Evolutionary conservation across 2,113 vertebrate genomes (phyloP).

Genomic region (Phrynosoma blainvillii): DNA sequence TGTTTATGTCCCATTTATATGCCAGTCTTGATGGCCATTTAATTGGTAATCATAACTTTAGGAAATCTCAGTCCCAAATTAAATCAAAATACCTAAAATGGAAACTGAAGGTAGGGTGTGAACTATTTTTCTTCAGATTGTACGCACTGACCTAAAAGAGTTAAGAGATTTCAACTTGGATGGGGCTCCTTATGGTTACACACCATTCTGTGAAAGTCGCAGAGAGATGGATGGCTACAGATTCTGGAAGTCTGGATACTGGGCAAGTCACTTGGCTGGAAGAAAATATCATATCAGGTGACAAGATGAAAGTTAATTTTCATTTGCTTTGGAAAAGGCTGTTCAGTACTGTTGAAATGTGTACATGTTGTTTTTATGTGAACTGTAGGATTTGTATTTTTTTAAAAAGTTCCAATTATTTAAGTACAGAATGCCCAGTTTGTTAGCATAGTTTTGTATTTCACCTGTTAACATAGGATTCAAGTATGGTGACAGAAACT

Average conservation of each 20-base stretch:
- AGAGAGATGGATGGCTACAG: constrained; percentile 97
- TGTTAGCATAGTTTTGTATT: constrained; percentile 12
- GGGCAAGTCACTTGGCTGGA: constrained; percentile 96
- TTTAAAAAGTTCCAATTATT: background rate
- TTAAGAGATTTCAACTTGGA: constrained; percentile 93
- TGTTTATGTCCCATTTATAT: too few species aligned
- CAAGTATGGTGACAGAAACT: background rate
- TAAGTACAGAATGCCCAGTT: background rate
- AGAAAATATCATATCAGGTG: constrained; percentile 99
- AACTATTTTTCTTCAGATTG: constrained; percentile 81
- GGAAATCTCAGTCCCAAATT: background rate
- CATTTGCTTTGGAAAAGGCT: background rate
- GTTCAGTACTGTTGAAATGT: background rate
- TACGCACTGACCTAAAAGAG: constrained; percentile 95
- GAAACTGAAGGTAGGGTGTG: background rate
- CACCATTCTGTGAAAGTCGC: constrained; percentile 96
- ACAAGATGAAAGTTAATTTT: background rate
- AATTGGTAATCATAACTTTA: background rate
- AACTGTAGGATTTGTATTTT: background rate
- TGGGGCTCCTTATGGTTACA: constrained; percentile 96
- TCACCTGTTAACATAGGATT: background rate
- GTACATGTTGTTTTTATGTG: background rate
- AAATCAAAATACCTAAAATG: background rate
- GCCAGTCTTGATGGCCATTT: too few species aligned
- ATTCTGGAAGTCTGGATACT: constrained; percentile 98